Evolutionary conservation across 2,113 vertebrate genomes (phyloP).

Genomic region (Ceyx margarethae): DNA sequence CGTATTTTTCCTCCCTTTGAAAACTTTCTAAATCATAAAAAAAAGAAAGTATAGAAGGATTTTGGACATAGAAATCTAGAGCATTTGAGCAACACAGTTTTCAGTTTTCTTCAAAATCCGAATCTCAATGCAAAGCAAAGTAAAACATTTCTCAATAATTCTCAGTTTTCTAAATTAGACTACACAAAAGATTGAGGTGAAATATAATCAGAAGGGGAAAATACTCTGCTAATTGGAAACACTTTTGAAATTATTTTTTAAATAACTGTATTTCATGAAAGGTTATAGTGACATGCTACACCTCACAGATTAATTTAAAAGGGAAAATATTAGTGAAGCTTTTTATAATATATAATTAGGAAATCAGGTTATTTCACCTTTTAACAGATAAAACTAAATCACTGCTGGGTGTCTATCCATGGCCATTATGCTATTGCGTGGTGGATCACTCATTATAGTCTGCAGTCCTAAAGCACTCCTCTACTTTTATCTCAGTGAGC

Average conservation of each 20-base stretch:
- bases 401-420: background rate
- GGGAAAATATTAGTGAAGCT: background rate
- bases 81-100: background rate
- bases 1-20: background rate
- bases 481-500: background rate
- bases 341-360: background rate
- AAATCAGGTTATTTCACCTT: background rate
- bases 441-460: background rate
- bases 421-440: background rate
- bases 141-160: too few species aligned
- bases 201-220: background rate
- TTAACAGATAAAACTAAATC: background rate
- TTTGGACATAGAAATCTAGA: background rate
- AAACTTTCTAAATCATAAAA: background rate
- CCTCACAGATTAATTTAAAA: background rate
- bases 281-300: background rate
- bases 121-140: too few species aligned
- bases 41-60: background rate
- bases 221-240: background rate
- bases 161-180: background rate
- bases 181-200: background rate
- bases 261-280: background rate
- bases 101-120: too few species aligned
- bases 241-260: background rate
- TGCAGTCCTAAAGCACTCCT: background rate